Evolutionary conservation across 2,888 invertebrate genomes (phyloP).

Genomic region (Netelia melanura): DNA sequence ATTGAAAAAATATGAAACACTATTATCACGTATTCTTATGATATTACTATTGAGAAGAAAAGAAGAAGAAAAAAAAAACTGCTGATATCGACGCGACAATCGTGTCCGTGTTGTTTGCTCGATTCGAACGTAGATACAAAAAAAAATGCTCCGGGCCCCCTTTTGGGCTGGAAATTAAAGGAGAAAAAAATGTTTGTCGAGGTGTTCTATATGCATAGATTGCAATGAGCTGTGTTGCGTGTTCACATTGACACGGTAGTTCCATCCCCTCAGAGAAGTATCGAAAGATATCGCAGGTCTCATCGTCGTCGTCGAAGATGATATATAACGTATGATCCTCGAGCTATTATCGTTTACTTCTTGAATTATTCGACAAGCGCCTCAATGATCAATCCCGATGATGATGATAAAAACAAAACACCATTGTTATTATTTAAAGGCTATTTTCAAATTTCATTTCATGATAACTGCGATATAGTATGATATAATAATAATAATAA

Average conservation of each 20-base stretch:
- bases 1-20: conserved; percentile 44
- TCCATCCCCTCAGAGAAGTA: conserved; percentile 60
- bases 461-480: conserved; percentile 81
- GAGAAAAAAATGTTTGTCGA: conserved; percentile 45
- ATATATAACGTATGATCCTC: conserved; percentile 64
- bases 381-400: conserved; percentile 79
- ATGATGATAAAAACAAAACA: conserved; percentile 60
- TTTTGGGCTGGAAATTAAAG: conserved; percentile 45
- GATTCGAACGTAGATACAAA: conserved; percentile 42
- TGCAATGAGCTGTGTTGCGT: conserved; percentile 68
- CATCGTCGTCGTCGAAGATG: conserved; percentile 33
- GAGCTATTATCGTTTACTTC: conserved; percentile 59
- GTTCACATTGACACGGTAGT: conserved; percentile 69
- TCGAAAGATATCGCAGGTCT: conserved; percentile 22
- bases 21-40: conserved; percentile 63
- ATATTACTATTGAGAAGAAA: conserved; percentile 55
- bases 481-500: conserved; percentile 70
- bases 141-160: conserved; percentile 39
- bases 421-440: conserved; percentile 82
- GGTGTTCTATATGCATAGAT: conserved; percentile 61
- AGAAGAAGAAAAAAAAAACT: conserved; percentile 30
- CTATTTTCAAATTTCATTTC: conserved; percentile 83
- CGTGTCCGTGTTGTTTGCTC: conserved; percentile 57
- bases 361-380: conserved; percentile 75
- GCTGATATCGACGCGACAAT: conserved; percentile 34